Conservation (phyloP, 2,888 invertebrate species). For the Neria commutata region DNA sequence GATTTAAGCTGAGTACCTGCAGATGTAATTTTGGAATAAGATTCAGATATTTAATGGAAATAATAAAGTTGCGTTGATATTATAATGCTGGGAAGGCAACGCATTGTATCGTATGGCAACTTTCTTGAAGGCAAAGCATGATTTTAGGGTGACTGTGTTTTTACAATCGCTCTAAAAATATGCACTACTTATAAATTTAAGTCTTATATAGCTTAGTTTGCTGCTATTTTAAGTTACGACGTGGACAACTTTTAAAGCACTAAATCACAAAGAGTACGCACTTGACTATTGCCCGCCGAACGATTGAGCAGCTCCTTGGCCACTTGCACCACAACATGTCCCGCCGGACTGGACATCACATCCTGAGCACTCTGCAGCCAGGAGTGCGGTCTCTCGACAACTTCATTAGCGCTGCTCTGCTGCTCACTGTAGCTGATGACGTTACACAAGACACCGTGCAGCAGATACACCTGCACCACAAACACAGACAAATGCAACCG, state of each 20-base stretch:
- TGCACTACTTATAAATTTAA: too few relatives aligned
- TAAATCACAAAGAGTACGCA: too few relatives aligned
- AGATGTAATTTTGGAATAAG: neutral
- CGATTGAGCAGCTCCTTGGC: slow-evolving; percentile 74
- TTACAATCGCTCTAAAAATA: too few relatives aligned
- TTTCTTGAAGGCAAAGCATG: too few relatives aligned
- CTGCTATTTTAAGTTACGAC: too few relatives aligned
- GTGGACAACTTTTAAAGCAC: too few relatives aligned
- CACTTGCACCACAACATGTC: slow-evolving; percentile 59
- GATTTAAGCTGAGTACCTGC: slow-evolving; percentile 72
- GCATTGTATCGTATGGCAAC: too few relatives aligned
- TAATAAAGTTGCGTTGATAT: too few relatives aligned
- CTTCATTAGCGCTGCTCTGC: slow-evolving; percentile 27
- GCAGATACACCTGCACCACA: neutral
- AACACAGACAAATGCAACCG: neutral
- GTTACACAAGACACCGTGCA: neutral
- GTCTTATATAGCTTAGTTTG: too few relatives aligned
- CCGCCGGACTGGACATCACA: slow-evolving; percentile 56
- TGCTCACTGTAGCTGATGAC: slow-evolving; percentile 10
- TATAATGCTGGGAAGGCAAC: too few relatives aligned
- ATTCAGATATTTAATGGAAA: slow-evolving; percentile 1
- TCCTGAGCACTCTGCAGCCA: slow-evolving; percentile 56
- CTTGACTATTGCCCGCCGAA: slow-evolving; percentile 75
- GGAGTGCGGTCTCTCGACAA: slow-evolving; percentile 33
- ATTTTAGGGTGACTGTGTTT: too few relatives aligned